Evolutionary conservation across 2,113 vertebrate species (phyloP).

Genomic region (Myanophis thanlyinensis): DNA sequence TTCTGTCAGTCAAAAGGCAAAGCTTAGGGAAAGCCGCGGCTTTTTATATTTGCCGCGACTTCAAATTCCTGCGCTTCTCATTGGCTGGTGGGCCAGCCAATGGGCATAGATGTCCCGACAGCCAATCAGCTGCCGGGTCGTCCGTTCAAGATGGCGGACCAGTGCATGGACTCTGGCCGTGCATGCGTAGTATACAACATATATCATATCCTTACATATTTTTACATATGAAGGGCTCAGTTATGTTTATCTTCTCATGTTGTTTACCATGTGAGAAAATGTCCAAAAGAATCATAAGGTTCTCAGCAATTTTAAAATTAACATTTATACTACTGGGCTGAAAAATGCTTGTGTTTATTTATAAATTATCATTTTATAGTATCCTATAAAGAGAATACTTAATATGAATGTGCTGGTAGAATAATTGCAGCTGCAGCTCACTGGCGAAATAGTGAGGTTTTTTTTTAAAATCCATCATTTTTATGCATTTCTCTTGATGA

Average conservation of each 20-base stretch:
- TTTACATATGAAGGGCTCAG: neutral
- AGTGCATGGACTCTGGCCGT: no score
- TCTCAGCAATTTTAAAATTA: neutral
- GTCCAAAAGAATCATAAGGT: neutral
- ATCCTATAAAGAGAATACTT: slow-evolving; percentile 52
- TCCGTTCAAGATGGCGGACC: no score
- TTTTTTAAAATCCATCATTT: slow-evolving; percentile 17
- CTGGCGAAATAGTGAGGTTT: neutral
- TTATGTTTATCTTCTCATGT: neutral
- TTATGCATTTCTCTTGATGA: slow-evolving; percentile 20
- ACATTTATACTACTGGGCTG: slow-evolving; percentile 9
- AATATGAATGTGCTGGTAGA: slow-evolving; percentile 50
- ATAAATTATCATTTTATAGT: slow-evolving; percentile 45
- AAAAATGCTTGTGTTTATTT: slow-evolving; percentile 34
- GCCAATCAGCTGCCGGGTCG: no score
- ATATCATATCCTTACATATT: neutral
- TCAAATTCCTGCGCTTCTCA: no score
- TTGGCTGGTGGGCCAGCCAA: no score
- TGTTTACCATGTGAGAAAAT: neutral
- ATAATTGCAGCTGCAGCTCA: slow-evolving; percentile 42
- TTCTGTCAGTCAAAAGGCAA: no score
- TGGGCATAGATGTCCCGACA: no score
- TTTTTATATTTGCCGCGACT: no score
- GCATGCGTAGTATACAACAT: no score
- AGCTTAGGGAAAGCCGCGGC: no score